Base-by-base conservation (phyloP, 2,888 invertebrate species). In the Andrena camellia region DNA sequence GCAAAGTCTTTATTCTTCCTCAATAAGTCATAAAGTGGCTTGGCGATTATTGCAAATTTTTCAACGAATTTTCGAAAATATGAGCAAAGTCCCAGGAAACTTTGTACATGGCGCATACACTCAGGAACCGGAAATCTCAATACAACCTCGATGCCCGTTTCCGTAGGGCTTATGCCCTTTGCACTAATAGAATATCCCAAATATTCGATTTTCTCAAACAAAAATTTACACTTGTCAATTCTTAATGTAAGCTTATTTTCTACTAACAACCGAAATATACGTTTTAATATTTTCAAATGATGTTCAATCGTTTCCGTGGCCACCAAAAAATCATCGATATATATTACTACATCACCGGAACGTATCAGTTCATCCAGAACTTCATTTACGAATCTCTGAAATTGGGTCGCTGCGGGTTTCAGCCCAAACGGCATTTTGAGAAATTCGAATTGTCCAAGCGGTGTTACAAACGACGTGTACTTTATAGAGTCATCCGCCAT, bases 291-390 rank as follows among this genome's bases (percentile, higher is more conserved):
- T 33, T 8, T 33, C 33, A 33, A 2, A 26, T 62, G 68, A 26
- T 52, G 20, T 0, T 67, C 60, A 60, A 60, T 17, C 3, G 26
- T 52, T 50, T 29, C 29, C 2, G 74, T 60, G 13, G 29, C 26
- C 8, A 67, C 48, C 0, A 67, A 23, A 31, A 74, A 20, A 35
- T 73, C 73, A 17, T 73, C 73, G 0, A 66, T 6, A 33, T 66
- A 73, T 7, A 35, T 64, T 6, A 50, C 42, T 0, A 73, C 29
- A 29, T 57, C 57, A n/a, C 57, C 64, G 6, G 73, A 26, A 8
- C 10, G 13, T 17, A 70, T 70, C 3, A 70, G 1, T 0, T 59
- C 59, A 1, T n/a, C 5, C 3, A 70, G 13, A 1, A 59, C 42
- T 8, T 4, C 20, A 5, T 59, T 48, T 2, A 42, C 59, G 1